Evolutionary conservation across 2,797 vertebrate genomes (phyloP), one percentile per base, ranked within the genome.

Genomic region (Sebastes cheni): DNA sequence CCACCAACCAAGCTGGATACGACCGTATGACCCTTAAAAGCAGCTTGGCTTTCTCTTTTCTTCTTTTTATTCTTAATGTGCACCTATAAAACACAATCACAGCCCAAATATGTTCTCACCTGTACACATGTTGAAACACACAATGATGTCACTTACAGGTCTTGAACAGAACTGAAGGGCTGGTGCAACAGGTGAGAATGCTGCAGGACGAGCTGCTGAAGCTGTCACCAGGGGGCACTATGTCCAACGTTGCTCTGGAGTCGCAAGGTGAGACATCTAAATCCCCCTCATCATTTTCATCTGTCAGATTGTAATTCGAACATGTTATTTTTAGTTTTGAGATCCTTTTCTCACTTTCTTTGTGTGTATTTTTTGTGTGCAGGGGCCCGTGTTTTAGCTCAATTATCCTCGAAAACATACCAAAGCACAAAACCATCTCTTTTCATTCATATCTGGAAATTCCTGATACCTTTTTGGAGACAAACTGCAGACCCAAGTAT

Each of bases 401-500:
- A 11, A 1, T 14, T 8, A 11, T 42, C 64, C 1, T 80, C 77
- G 10, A 0, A 36, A 34, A 34, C 32, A 11, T 34, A 11, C 32
- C 32, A 11, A 34, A 2, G 10, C 32, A 34, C 10, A 34, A 34
- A 34, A 11, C 32, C 32, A 34, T 34, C 32, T 11, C 32, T 34
- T 11, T 34, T 11, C 32, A 34, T 34, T 34, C 10, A 4, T 34
- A 4, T 11, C 32, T 34, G 32, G 32, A 34, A 34, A 11, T 34
- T 34, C 32, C 32, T 34, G 32, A 34, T 4, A 11, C 10, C 32
- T 34, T 12, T 23, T 55, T 22, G 32, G 23, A 0, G 1, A 34
- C 2, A 2, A 30, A 0, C 14, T 5, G 6, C 2, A 4, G 5
- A 1, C 16, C 77, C 8, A 8, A 9, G 1, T 2, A 61, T 0